Evolutionary conservation across 2,888 invertebrate species (phyloP), one percentile per base, ranked within the genome.

Genomic region (Eugnorisma glareosa): DNA sequence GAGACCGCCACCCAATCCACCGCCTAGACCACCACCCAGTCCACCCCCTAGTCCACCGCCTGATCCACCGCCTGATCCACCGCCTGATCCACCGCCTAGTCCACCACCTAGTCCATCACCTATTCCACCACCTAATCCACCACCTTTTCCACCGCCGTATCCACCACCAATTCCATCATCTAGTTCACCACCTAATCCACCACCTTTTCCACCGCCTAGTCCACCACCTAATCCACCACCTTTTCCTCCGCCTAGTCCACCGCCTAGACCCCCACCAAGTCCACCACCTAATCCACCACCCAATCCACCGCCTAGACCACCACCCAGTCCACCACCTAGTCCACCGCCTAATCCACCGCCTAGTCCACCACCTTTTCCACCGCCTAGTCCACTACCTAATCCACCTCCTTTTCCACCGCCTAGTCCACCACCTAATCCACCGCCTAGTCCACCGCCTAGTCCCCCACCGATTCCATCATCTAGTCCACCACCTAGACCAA

Each of bases 281-380:
- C 83, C 88, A 8, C 70, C 85, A 0, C 69, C 74, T 1, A 61
- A 4, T 2, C 77, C 79, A 21, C 67, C 78, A 0, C 70, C 86
- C 48, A 63, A 0, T 0, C 77, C 82, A 1, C 77, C 82, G 0
- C 67, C 76, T 21, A 59, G 0, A 0, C 79, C 82, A n/a, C 73
- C 71, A 0, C 74, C 76, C 10, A 35, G 10, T 0, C 63, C 79
- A 3, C 63, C 67, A 0, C 67, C 45, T n/a, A 71, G 5, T 0
- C 67, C 35, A 0, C 79, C 80, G 1, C 84, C 87, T n/a, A 86
- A 15, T 71, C 88, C 68, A 78, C 85, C 31, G 75, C 77, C 40
- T 11, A 67, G 0, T 1, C 54, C 43, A 78, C 85, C 31, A 75
- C 77, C 40, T 11, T 61, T 0, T 1, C 54, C 43, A 4, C 51